A percentile compares a stretch with the other conserved stretches of the same genome.
Evolutionary conservation across 2,797 vertebrate genomes (phyloP).

Genomic region (Xyrichtys novacula): DNA sequence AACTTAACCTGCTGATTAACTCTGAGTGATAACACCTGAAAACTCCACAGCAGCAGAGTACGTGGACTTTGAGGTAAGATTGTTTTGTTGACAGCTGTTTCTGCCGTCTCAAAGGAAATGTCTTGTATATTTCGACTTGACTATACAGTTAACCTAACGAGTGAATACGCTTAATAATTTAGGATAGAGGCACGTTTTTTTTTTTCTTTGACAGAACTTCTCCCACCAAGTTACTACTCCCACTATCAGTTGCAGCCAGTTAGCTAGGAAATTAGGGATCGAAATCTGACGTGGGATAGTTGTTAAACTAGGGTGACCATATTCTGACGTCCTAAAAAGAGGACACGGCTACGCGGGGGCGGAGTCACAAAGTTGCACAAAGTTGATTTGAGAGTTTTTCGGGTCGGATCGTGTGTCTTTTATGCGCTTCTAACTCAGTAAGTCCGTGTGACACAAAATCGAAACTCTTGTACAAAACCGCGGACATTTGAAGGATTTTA

Average conservation of each 20-base stretch:
- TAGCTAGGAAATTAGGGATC: not conserved
- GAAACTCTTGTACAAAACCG: too few species aligned
- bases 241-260: not conserved
- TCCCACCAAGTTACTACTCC: not conserved
- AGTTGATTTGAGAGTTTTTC: too few species aligned
- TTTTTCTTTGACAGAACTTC: not conserved
- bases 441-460: too few species aligned
- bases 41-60: not conserved
- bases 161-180: not conserved
- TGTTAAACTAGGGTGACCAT: too few species aligned
- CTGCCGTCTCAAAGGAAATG: not conserved
- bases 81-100: not conserved
- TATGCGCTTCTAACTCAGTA: too few species aligned
- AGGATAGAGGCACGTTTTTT: not conserved
- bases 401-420: too few species aligned
- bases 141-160: not conserved
- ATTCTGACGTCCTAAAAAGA: too few species aligned
- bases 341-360: too few species aligned
- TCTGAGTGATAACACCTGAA: not conserved
- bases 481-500: too few species aligned
- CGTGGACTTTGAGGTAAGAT: not conserved
- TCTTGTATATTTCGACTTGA: not conserved
- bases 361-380: too few species aligned
- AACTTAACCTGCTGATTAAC: not conserved
- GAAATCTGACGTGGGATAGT: too few species aligned